phyloP scores from a whole-genome alignment of 2,888 invertebrate genomes.

The Zaprionus lineosus region DNA sequence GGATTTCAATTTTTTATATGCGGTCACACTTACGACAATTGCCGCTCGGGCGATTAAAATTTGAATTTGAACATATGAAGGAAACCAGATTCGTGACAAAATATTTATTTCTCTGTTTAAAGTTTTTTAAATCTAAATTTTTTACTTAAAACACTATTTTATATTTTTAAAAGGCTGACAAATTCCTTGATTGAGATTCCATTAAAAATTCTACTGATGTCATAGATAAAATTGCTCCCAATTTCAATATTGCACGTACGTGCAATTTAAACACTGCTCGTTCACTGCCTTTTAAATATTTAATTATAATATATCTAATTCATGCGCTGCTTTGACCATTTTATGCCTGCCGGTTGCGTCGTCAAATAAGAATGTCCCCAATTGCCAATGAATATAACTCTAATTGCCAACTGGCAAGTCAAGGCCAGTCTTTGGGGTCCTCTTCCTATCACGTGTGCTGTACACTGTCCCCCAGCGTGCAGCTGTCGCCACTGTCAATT shows the following conservation, averaged over 20 bases:
- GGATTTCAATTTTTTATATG: background rate
- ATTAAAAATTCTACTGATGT: too few relatives aligned
- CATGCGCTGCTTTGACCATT: slow-evolving; percentile 11
- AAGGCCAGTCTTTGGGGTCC: slow-evolving; percentile 48
- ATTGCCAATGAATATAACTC: slow-evolving; percentile 64
- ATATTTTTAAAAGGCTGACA: too few relatives aligned
- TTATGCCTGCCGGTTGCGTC: slow-evolving; percentile 18
- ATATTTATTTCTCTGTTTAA: too few relatives aligned
- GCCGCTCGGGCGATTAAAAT: too few relatives aligned
- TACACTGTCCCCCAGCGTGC: slow-evolving; percentile 57
- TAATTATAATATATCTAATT: slow-evolving; percentile 22
- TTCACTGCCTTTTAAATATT: slow-evolving; percentile 3
- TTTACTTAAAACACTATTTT: too few relatives aligned
- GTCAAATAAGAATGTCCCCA: slow-evolving; percentile 50
- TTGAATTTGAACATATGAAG: slow-evolving; percentile 10
- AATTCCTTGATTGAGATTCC: too few relatives aligned
- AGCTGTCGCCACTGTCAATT: slow-evolving; percentile 55
- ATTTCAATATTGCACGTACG: too few relatives aligned
- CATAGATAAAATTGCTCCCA: too few relatives aligned
- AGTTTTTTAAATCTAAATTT: too few relatives aligned
- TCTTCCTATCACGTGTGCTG: slow-evolving; percentile 26
- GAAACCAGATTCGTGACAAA: too few relatives aligned
- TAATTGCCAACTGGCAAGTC: slow-evolving; percentile 62
- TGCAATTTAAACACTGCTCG: too few relatives aligned
- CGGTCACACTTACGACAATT: slow-evolving; percentile 32